Base-by-base conservation (phyloP, 2,797 vertebrate genomes). In the Karalla daura region DNA sequence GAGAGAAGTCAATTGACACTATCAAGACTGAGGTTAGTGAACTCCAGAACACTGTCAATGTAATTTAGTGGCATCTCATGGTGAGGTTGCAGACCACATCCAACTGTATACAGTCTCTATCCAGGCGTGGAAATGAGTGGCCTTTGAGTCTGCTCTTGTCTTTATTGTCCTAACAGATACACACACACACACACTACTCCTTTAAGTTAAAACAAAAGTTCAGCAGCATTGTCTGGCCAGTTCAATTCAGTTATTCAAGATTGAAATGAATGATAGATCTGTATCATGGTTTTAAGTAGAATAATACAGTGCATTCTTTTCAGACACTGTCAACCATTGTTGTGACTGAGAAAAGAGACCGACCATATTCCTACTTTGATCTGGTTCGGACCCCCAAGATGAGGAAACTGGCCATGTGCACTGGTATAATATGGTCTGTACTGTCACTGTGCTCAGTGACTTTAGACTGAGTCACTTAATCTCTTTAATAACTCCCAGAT, bases 351-450 rank as follows among this genome's bases (percentile, higher is more conserved):
- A 84, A 82, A 58, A 74, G 39, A 59, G 50, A 79, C 12, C 80
- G 28, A 12, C 89, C 18, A 15, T 95, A 95, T 73, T 94, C 95
- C 0, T 96, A 95, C 84, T 59, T 95, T 15, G 95, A 95, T 70
- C 85, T 98, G 73, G 89, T 97, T 58, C 92, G 86, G 63, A 97
- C 95, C 3, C 92, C 93, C 0, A 89, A 90, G 37, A 92, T 98
- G 78, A 91, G 95, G 64, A 94, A 75, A 66, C 89, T 97, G 76
- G 94, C 95, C 0, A 23, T 95, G 7, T 72, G 89, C 12, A 94
- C 93, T 53, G 95, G 95, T 32, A 30, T 78, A n/a, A 27, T 95
- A 63, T 98, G 96, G 97, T 98, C 27, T 59, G 86, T 83, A 60
- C 61, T 33, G 15, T 5, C 4, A 23, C 2, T 40, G 1, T 20